These are phyloP conservation scores for Sturnus vulgaris DNA, from an alignment of 2,113 vertebrate genomes.

Conservation along the genomic window DNA sequence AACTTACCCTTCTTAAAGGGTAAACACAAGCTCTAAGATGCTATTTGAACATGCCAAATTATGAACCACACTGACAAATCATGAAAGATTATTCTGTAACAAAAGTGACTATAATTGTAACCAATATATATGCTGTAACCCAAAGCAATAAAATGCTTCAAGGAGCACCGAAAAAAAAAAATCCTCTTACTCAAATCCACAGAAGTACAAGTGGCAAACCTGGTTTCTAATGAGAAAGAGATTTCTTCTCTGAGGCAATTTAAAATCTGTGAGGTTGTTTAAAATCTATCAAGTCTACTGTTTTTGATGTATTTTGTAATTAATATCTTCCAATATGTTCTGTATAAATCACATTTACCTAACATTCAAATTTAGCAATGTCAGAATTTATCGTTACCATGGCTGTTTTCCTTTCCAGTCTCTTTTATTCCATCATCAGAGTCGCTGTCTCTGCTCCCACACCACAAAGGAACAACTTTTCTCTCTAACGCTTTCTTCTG, in stretches of 20 bases:
- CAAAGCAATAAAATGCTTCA: neutral
- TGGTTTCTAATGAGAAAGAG: neutral
- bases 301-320: neutral
- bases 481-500: conserved; percentile 81
- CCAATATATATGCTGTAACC: neutral
- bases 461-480: conserved; percentile 65
- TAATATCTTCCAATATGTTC: neutral
- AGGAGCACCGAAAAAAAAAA: neutral
- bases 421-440: conserved; percentile 77
- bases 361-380: neutral
- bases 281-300: neutral
- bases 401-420: conserved; percentile 61
- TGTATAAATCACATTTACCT: neutral
- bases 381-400: conserved; percentile 68
- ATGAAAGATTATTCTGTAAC: neutral
- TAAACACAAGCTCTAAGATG: neutral
- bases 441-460: conserved; percentile 76
- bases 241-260: neutral
- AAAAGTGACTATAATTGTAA: neutral
- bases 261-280: neutral
- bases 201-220: neutral
- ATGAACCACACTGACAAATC: neutral
- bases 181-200: neutral
- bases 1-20: neutral
- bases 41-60: neutral